phyloP scores from a whole-genome alignment of 2,797 vertebrate genomes.

The Buceros bicornis region DNA sequence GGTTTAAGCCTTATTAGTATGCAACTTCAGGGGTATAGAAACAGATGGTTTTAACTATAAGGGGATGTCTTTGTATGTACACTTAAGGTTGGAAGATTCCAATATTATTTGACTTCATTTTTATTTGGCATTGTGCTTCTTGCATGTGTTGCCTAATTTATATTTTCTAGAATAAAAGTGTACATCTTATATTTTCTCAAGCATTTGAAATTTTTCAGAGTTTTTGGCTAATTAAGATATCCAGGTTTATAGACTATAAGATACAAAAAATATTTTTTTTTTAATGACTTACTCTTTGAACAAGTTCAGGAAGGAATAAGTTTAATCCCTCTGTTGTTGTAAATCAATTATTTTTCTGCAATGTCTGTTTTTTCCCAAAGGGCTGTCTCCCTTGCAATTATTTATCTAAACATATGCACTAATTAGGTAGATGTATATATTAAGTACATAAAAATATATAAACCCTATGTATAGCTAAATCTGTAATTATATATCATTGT shows the following conservation, averaged over 20 bases:
- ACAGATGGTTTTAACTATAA: neutral
- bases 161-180: neutral
- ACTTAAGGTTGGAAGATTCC: neutral
- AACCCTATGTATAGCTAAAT: neutral
- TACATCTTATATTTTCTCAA: neutral
- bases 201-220: neutral
- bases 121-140: neutral
- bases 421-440: neutral
- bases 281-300: neutral
- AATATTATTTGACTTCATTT: neutral
- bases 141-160: neutral
- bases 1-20: neutral
- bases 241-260: neutral
- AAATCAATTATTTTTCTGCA: neutral
- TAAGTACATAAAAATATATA: neutral
- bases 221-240: neutral
- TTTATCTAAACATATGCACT: neutral
- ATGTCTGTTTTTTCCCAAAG: neutral
- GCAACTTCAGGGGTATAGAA: neutral
- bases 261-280: neutral
- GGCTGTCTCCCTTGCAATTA: neutral
- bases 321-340: neutral
- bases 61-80: neutral
- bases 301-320: neutral
- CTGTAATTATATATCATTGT: neutral